Evolutionary conservation across 64 coral and sea anemone genomes (phyloP).

Genomic region (Actinia tenebrosa): DNA sequence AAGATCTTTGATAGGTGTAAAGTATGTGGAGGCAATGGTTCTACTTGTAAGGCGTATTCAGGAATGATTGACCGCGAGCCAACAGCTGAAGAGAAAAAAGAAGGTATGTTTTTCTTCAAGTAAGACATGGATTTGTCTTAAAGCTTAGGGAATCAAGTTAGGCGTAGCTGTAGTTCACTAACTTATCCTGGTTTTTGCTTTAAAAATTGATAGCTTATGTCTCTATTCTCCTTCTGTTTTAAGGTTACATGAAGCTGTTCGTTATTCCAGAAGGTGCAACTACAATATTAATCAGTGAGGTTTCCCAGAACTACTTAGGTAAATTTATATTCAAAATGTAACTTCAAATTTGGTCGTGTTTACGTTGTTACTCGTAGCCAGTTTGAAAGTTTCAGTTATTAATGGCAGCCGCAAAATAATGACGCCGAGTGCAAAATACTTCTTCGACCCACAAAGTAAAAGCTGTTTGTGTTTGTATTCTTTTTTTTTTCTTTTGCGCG

Average conservation of each 20-base stretch:
- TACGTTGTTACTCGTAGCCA: too few relatives aligned
- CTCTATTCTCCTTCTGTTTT: background rate
- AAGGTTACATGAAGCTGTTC: slow-evolving; percentile 5
- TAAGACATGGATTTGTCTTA: too few relatives aligned
- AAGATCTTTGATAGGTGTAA: slow-evolving; percentile 41
- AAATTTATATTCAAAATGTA: background rate
- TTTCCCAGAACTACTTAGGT: slow-evolving; percentile 7
- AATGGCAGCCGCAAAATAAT: too few relatives aligned
- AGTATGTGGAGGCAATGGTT: slow-evolving; percentile 43
- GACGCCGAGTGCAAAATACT: too few relatives aligned
- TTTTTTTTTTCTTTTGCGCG: too few relatives aligned
- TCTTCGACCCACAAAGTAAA: too few relatives aligned
- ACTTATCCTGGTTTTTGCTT: too few relatives aligned
- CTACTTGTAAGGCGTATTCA: slow-evolving; percentile 22
- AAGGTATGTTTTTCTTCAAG: background rate
- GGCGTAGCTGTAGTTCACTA: too few relatives aligned
- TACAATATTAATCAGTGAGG: background rate
- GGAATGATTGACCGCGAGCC: slow-evolving; percentile 3
- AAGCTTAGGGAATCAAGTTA: too few relatives aligned
- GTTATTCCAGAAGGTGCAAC: slow-evolving; percentile 4
- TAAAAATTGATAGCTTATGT: background rate
- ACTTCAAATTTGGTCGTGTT: background rate
- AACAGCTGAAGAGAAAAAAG: slow-evolving; percentile 3
- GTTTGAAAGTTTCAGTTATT: too few relatives aligned
- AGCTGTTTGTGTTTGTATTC: too few relatives aligned